These are phyloP conservation scores for Spinus pinus DNA, from an alignment of 2,797 vertebrate species.

Conservation along the genomic window DNA sequence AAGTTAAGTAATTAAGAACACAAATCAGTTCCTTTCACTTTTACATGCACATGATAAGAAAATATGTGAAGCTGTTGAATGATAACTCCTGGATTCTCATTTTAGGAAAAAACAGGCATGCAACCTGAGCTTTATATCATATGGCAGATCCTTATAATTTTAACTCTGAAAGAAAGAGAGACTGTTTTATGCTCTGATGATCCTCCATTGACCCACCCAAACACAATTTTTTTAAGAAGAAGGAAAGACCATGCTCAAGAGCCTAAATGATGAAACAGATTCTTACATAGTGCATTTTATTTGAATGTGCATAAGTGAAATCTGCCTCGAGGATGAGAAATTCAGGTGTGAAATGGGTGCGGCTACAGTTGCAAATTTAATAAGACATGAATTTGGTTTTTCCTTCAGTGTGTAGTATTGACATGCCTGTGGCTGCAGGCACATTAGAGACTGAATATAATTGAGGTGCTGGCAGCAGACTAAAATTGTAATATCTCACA, in stretches of 20 bases:
- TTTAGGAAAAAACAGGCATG: neutral
- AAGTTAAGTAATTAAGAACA: neutral
- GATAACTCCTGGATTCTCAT: neutral
- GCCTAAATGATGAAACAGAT: conserved; percentile 7
- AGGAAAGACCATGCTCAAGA: conserved; percentile 21
- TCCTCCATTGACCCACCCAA: neutral
- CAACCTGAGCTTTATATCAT: neutral
- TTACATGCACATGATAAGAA: neutral
- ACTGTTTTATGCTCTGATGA: neutral
- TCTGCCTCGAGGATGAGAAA: conserved; percentile 68
- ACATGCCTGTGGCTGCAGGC: conserved; percentile 75
- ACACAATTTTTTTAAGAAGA: neutral
- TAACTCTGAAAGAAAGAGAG: neutral
- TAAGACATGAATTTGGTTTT: conserved; percentile 53
- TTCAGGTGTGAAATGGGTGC: conserved; percentile 72
- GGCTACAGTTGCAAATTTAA: conserved; percentile 72
- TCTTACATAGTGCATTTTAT: neutral
- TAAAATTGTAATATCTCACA: conserved; percentile 49
- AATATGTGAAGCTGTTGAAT: neutral
- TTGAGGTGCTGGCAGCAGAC: conserved; percentile 51
- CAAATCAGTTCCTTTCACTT: neutral
- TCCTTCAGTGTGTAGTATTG: conserved; percentile 58
- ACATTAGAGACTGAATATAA: conserved; percentile 45
- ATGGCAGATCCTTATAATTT: neutral
- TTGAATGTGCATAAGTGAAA: neutral